A percentile compares a stretch with the other conserved stretches of the same genome.
Evolutionary conservation across 2,888 invertebrate species (phyloP).

Genomic region (Galerucella pusilla): DNA sequence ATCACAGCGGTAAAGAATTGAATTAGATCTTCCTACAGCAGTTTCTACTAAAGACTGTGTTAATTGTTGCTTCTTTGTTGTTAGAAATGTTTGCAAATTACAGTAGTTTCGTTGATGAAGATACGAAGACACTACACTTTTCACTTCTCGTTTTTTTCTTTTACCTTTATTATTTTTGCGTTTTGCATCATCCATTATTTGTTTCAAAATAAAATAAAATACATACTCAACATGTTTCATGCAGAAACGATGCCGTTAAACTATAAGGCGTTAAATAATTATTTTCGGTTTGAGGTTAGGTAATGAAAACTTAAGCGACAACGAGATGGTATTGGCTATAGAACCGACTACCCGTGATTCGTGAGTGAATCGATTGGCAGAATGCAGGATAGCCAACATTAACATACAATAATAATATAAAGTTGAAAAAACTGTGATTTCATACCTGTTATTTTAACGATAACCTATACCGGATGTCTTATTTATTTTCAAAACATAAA

Average conservation of each 20-base stretch:
- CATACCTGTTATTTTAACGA: too few species aligned
- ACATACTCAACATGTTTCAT: constrained; percentile 9
- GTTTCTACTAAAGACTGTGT: constrained; percentile 66
- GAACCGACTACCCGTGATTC: neutral
- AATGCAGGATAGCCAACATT: neutral
- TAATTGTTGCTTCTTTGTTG: constrained; percentile 37
- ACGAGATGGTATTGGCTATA: neutral
- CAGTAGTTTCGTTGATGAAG: constrained; percentile 69
- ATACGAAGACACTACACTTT: constrained; percentile 75
- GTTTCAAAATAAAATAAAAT: constrained; percentile 29
- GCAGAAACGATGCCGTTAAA: constrained; percentile 2
- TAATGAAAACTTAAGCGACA: neutral
- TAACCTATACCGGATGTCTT: too few species aligned
- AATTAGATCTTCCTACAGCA: constrained; percentile 76
- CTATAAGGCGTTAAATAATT: constrained; percentile 6
- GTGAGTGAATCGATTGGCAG: neutral
- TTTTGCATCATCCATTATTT: constrained; percentile 58
- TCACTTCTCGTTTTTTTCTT: constrained; percentile 75
- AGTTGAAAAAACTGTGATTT: neutral
- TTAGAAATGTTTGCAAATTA: constrained; percentile 36
- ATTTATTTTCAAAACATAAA: too few species aligned
- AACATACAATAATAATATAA: neutral
- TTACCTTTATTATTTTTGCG: constrained; percentile 67
- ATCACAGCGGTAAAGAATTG: constrained; percentile 82
- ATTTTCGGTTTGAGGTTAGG: constrained; percentile 7